These are phyloP conservation scores for Labeo catla DNA, from an alignment of 2,113 vertebrate species.

Conservation along the genomic window DNA sequence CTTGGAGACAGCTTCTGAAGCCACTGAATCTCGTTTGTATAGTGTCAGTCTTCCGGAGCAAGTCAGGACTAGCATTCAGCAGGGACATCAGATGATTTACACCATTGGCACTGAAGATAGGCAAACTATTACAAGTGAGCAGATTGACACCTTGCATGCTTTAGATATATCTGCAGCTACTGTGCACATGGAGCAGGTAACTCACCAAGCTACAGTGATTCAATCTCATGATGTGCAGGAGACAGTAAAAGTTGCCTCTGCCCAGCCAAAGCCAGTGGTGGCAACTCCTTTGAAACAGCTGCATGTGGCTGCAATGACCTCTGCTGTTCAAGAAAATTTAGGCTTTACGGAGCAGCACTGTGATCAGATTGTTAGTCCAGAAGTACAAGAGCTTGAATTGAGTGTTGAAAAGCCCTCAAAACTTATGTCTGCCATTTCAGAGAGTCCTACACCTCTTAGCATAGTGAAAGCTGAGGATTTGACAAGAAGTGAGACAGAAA, in stretches of 20 bases:
- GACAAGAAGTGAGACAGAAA: constrained; percentile 43
- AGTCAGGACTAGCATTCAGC: constrained; percentile 58
- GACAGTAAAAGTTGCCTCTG: constrained; percentile 56
- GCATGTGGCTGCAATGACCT: constrained; percentile 65
- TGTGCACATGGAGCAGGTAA: constrained; percentile 68
- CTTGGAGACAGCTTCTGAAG: constrained; percentile 53
- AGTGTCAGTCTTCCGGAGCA: constrained; percentile 64
- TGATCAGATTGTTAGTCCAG: constrained; percentile 72
- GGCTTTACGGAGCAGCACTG: constrained; percentile 75
- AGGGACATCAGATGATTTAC: constrained; percentile 71
- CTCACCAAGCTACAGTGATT: constrained; percentile 71
- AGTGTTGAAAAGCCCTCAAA: constrained; percentile 62
- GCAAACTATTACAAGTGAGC: constrained; percentile 72
- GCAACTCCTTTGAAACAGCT: constrained; percentile 64
- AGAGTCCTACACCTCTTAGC: constrained; percentile 67
- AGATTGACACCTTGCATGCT: constrained; percentile 64
- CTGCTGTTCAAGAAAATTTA: constrained; percentile 72
- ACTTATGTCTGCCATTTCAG: constrained; percentile 67
- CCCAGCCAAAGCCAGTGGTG: constrained; percentile 56
- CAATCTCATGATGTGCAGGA: constrained; percentile 72
- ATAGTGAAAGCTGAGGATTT: constrained; percentile 62
- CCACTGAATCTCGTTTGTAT: constrained; percentile 64
- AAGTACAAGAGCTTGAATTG: constrained; percentile 59
- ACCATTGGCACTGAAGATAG: constrained; percentile 72
- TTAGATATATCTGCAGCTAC: constrained; percentile 69